These are phyloP conservation scores for Tarsius wallacei DNA, from an alignment of 2,797 vertebrate genomes.

Conservation along the genomic window DNA sequence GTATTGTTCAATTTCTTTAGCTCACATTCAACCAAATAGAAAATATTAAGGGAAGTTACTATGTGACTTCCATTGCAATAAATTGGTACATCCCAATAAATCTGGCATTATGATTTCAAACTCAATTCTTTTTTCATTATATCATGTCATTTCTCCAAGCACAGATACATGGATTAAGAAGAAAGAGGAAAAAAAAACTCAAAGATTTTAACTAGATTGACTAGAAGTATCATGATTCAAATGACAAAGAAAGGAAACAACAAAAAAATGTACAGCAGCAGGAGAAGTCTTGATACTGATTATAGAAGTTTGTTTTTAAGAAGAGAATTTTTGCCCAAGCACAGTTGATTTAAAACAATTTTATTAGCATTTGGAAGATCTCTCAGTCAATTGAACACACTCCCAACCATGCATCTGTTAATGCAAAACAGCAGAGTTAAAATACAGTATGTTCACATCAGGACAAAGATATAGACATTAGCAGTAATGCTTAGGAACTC, in stretches of 20 bases:
- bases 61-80: background rate
- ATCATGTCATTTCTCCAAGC: background rate
- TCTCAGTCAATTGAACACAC: constrained; percentile 50
- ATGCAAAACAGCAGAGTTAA: background rate
- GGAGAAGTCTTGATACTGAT: background rate
- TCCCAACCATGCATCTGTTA: background rate
- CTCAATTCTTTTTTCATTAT: background rate
- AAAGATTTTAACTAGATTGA: background rate
- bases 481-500: background rate
- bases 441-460: background rate
- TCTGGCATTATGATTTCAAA: background rate
- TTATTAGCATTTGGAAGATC: constrained; percentile 25
- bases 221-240: background rate
- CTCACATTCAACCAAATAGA: background rate
- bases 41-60: background rate
- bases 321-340: background rate
- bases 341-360: background rate
- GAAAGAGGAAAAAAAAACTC: background rate
- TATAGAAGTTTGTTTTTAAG: background rate
- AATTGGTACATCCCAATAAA: background rate
- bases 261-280: background rate
- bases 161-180: background rate
- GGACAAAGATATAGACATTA: background rate
- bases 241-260: background rate
- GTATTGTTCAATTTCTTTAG: background rate